These are phyloP conservation scores for Ceratitis capitata DNA, from an alignment of 1,140 invertebrate species.

Conservation along the genomic window DNA sequence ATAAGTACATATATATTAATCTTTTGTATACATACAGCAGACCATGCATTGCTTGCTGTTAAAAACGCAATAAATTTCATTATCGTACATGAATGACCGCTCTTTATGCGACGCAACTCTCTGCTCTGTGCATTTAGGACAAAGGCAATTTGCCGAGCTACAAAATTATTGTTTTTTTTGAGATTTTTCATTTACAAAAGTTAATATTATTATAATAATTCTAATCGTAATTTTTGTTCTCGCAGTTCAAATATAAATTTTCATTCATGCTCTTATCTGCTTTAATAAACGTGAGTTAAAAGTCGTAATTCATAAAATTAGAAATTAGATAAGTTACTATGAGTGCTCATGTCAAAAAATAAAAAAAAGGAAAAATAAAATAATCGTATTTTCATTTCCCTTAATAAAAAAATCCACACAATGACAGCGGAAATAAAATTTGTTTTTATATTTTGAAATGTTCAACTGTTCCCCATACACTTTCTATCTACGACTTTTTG, in stretches of 20 bases:
- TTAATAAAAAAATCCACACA: no score
- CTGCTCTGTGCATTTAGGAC: neutral
- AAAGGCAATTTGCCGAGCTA: neutral
- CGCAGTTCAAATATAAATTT: no score
- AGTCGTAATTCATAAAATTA: neutral
- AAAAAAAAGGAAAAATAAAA: no score
- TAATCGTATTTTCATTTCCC: no score
- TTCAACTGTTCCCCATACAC: no score
- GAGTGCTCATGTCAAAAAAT: no score
- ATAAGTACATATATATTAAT: neutral
- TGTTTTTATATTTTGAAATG: no score
- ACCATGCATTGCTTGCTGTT: neutral
- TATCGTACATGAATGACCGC: neutral
- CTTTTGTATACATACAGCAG: neutral
- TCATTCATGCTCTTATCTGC: neutral
- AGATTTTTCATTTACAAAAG: neutral
- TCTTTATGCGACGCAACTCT: neutral
- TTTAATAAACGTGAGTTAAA: neutral
- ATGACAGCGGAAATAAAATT: no score
- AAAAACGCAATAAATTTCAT: conserved; percentile 8
- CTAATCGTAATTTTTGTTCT: neutral
- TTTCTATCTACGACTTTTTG: no score
- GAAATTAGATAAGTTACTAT: neutral
- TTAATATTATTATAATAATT: neutral
- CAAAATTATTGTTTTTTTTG: neutral